Evolutionary conservation across 64 coral and sea anemone genomes (phyloP).

Genomic region (Hydrozoanthus tunicans): DNA sequence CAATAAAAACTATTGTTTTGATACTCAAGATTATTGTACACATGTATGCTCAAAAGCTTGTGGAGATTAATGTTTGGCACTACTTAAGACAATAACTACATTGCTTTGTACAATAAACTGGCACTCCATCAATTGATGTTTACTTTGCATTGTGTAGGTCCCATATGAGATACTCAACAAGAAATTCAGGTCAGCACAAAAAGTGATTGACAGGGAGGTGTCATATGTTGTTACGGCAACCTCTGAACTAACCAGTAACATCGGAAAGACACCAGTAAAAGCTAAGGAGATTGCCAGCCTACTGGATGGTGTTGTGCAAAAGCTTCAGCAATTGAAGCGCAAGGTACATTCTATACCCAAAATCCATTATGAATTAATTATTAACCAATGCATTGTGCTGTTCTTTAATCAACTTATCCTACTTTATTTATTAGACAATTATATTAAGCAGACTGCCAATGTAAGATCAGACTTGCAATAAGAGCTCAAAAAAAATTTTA

Average conservation of each 20-base stretch:
- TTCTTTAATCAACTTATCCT: too few relatives aligned
- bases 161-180: conserved; percentile 98
- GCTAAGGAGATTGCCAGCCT: conserved; percentile 80
- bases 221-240: conserved; percentile 87
- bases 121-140: not conserved
- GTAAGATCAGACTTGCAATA: too few relatives aligned
- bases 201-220: conserved; percentile 96
- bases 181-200: conserved; percentile 95
- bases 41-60: too few relatives aligned
- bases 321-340: conserved; percentile 87
- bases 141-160: conserved; percentile 48
- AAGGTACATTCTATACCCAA: conserved; percentile 58
- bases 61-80: too few relatives aligned
- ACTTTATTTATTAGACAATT: too few relatives aligned
- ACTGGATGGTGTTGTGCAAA: conserved; percentile 91
- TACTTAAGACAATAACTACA: not conserved
- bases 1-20: too few relatives aligned
- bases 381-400: too few relatives aligned
- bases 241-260: conserved; percentile 72
- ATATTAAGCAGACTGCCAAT: too few relatives aligned
- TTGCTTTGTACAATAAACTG: not conserved
- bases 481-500: too few relatives aligned
- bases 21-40: too few relatives aligned
- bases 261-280: conserved; percentile 69
- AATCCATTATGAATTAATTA: not conserved